Evolutionary conservation across 2,797 vertebrate genomes (phyloP), one percentile per base, ranked within the genome.

Genomic region (Naso thynnoides): DNA sequence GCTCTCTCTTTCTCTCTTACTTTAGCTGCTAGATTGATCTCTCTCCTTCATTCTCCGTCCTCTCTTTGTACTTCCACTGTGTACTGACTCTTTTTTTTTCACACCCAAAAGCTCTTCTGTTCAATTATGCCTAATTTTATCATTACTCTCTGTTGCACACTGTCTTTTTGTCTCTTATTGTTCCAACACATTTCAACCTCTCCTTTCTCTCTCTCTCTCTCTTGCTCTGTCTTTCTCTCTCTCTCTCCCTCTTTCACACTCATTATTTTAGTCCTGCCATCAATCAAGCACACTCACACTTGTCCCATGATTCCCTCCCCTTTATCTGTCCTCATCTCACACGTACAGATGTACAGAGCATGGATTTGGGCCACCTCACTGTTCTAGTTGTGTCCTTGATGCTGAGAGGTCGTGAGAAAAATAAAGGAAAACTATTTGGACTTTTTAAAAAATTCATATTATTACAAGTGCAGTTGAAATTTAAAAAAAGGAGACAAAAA

Each of bases 81-180:
- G 60, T 44, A 55, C 69, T 5, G 58, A 73, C 84, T 83, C 81
- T 70, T 70, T 7, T 55, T 54, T 60, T 45, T 44, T 65, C 9
- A 19, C 69, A 79, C 65, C 76, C 81, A 81, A 86, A 63, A 54
- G 54, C 85, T 86, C 82, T 81, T 68, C 64, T 73, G 54, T 81
- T 82, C 81, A 82, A 65, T 82, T 82, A 82, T 67, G 50, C 58
- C 63, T 75, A 73, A 55, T 88, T 83, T 88, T 83, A 74, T 72
- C 85, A 79, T 87, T 60, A 77, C 47, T 66, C 77, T 67, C 54
- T 52, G 54, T 64, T 69, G 16, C 71, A 65, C 70, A 60, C 70
- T 36, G 23, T 53, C 70, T 77, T 60, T 78, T 50, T 50, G 26
- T 63, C 69, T 63, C 26, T 65, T 48, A 29, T 15, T 61, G 21